Evolutionary conservation across 1,140 invertebrate genomes (phyloP).

Genomic region (Propsilocerus akamusi): DNA sequence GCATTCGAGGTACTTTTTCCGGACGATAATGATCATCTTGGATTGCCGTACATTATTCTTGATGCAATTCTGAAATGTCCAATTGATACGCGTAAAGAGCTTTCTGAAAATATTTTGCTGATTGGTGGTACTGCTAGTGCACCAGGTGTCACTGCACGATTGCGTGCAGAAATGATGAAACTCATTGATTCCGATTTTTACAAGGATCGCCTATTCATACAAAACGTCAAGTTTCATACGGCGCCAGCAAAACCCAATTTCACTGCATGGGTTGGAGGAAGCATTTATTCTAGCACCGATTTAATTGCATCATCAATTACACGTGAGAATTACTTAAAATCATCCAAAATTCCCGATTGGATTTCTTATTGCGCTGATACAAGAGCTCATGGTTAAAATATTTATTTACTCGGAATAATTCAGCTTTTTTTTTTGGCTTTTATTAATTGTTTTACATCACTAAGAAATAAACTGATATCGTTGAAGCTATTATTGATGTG

Average conservation of each 20-base stretch:
- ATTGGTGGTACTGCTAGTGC: slow-evolving; percentile 70
- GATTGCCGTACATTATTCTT: slow-evolving; percentile 65
- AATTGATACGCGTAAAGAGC: slow-evolving; percentile 46
- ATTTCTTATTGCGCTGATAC: not conserved
- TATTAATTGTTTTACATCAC: too few species aligned
- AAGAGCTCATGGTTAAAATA: not conserved
- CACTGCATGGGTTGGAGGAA: slow-evolving; percentile 67
- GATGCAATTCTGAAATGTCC: slow-evolving; percentile 62
- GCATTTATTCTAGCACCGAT: slow-evolving; percentile 71
- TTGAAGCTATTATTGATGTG: too few species aligned
- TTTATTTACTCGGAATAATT: too few species aligned
- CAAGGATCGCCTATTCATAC: slow-evolving; percentile 37
- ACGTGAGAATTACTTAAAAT: slow-evolving; percentile 53
- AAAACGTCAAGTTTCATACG: slow-evolving; percentile 57
- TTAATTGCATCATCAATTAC: slow-evolving; percentile 50
- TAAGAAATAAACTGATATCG: too few species aligned
- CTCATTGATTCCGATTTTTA: slow-evolving; percentile 44
- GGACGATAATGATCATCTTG: slow-evolving; percentile 64
- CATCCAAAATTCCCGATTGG: slow-evolving; percentile 62
- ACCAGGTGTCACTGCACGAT: slow-evolving; percentile 54
- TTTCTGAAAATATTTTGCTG: slow-evolving; percentile 68
- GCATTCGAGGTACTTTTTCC: slow-evolving; percentile 71
- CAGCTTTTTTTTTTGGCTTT: too few species aligned
- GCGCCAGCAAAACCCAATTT: slow-evolving; percentile 69
- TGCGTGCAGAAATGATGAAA: slow-evolving; percentile 52